Evolutionary conservation across 2,113 vertebrate species (phyloP).

Genomic region (Phodopus roborovskii): DNA sequence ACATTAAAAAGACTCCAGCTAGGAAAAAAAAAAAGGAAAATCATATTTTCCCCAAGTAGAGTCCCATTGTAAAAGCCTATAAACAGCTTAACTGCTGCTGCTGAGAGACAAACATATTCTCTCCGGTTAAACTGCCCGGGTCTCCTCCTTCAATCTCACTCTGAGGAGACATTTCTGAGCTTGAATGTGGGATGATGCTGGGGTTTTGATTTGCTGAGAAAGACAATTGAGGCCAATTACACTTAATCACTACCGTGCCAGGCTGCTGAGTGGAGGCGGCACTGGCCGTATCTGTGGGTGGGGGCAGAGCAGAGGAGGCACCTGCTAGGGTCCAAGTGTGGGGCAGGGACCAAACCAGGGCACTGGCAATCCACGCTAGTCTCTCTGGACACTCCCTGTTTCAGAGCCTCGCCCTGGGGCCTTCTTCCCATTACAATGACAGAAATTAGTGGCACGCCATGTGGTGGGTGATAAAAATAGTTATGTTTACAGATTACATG

Average conservation of each 20-base stretch:
- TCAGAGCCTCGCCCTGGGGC: not conserved
- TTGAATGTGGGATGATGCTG: not conserved
- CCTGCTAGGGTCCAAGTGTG: not conserved
- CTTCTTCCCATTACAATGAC: not conserved
- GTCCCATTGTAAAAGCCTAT: not conserved
- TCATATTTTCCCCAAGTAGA: not conserved
- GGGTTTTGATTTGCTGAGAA: not conserved
- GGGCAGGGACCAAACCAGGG: not conserved
- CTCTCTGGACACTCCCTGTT: not conserved
- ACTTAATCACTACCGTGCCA: not conserved
- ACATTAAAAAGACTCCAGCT: not conserved
- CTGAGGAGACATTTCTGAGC: not conserved
- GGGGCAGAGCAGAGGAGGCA: not conserved
- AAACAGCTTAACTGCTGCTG: not conserved
- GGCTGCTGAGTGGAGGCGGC: accelerated
- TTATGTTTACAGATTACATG: accelerated
- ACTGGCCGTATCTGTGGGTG: too few species aligned
- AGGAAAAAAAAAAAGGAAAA: not conserved
- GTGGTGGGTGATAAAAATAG: not conserved
- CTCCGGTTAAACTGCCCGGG: not conserved
- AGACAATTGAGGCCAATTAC: not conserved
- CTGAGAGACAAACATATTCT: not conserved
- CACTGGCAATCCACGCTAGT: accelerated
- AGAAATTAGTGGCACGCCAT: not conserved
- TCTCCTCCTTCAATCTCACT: not conserved